Evolutionary conservation across 2,797 vertebrate species (phyloP).

Genomic region (Erpetoichthys calabaricus): DNA sequence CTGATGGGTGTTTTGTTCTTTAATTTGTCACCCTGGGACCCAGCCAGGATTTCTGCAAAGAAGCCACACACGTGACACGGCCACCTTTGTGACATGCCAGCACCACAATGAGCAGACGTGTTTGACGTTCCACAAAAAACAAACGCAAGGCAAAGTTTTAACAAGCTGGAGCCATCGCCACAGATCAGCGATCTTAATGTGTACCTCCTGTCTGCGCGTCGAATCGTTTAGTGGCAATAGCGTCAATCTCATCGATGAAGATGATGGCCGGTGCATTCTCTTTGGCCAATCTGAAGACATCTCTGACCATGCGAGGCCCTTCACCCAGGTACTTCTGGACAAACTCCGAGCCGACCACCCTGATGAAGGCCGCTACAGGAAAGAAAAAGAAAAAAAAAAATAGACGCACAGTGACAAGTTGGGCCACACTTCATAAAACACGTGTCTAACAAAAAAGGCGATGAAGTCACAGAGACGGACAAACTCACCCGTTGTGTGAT

Average conservation of each 20-base stretch:
- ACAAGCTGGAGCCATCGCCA: not conserved
- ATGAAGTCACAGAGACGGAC: too few relatives aligned
- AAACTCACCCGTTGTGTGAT: slow-evolving; percentile 79
- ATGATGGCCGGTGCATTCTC: slow-evolving; percentile 92
- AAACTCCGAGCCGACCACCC: slow-evolving; percentile 87
- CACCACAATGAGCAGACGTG: too few relatives aligned
- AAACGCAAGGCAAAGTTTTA: too few relatives aligned
- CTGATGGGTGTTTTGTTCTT: too few relatives aligned
- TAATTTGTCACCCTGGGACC: too few relatives aligned
- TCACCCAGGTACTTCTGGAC: slow-evolving; percentile 94
- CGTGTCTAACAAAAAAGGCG: not conserved
- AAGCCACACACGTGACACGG: too few relatives aligned
- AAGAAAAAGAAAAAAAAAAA: not conserved
- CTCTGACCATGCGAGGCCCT: slow-evolving; percentile 85
- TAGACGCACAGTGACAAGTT: too few relatives aligned
- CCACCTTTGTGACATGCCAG: too few relatives aligned
- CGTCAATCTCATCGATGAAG: slow-evolving; percentile 92
- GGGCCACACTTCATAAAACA: not conserved
- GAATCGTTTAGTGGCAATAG: slow-evolving; percentile 88
- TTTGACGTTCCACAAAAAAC: too few relatives aligned
- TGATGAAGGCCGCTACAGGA: slow-evolving; percentile 74
- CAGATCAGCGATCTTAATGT: not conserved
- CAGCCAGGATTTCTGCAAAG: too few relatives aligned
- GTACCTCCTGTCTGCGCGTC: slow-evolving; percentile 84
- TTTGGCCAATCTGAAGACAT: slow-evolving; percentile 91